These are phyloP conservation scores for Euborellia annulipes DNA, from an alignment of 1,140 invertebrate species.

Conservation along the genomic window DNA sequence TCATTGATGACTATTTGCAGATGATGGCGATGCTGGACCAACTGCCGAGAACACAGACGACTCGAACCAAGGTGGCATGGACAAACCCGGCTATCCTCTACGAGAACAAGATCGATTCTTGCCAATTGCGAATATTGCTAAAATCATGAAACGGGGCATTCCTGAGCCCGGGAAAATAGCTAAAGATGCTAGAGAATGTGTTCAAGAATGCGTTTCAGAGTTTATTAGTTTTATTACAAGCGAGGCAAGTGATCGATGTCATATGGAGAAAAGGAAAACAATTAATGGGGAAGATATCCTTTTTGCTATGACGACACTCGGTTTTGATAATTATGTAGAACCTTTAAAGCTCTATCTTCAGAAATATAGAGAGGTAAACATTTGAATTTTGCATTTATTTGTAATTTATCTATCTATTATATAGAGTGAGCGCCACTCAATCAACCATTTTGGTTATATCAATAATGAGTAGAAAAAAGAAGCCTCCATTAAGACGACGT, in stretches of 20 bases:
- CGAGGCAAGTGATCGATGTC: constrained; percentile 91
- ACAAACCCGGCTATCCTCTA: constrained; percentile 37
- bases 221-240: constrained; percentile 99
- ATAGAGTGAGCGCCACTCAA: not conserved
- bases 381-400: not conserved
- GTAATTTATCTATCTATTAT: not conserved
- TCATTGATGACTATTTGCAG: constrained; percentile 6
- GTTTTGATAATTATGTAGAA: constrained; percentile 98
- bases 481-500: not conserved
- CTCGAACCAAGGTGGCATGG: constrained; percentile 39
- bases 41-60: constrained; percentile 51
- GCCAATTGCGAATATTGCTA: constrained; percentile 95
- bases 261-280: constrained; percentile 96
- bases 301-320: constrained; percentile 90
- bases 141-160: constrained; percentile 98
- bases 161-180: constrained; percentile 96
- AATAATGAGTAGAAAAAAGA: not conserved
- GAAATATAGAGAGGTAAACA: constrained; percentile 78
- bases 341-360: constrained; percentile 91
- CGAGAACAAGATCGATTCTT: constrained; percentile 88
- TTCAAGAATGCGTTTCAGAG: constrained; percentile 98
- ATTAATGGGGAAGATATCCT: constrained; percentile 98
- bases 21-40: constrained; percentile 16
- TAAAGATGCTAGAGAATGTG: constrained; percentile 97
- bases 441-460: not conserved